Conservation (phyloP, 2,113 vertebrate genomes). For the Saccopteryx leptura region DNA sequence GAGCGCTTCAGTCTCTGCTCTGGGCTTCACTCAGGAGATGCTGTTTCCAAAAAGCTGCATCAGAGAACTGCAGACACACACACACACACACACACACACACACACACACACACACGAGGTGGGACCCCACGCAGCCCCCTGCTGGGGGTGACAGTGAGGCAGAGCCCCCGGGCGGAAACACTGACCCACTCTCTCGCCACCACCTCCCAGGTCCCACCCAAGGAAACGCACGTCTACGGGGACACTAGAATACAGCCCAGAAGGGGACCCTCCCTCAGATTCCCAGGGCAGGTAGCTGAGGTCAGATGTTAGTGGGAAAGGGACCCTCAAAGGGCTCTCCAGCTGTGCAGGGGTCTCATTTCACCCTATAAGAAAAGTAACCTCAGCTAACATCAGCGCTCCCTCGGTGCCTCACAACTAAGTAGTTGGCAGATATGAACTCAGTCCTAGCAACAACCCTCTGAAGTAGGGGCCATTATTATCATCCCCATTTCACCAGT, state of each 20-base stretch:
- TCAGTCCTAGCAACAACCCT: not conserved
- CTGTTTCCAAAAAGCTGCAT: not conserved
- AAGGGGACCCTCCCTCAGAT: not conserved
- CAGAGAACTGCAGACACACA: not conserved
- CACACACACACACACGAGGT: too few species aligned
- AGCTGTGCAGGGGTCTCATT: not conserved
- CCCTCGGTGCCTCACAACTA: not conserved
- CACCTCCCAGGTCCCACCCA: too few species aligned
- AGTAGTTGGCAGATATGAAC: not conserved
- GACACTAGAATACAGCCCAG: not conserved
- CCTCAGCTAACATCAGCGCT: rapidly evolving
- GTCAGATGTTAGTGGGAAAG: not conserved
- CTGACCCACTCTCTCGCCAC: not conserved
- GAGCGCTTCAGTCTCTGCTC: not conserved
- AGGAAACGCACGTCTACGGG: not conserved
- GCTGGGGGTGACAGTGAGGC: not conserved
- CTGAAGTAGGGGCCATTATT: not conserved
- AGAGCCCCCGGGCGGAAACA: not conserved
- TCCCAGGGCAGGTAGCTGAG: not conserved
- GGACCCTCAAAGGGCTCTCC: not conserved
- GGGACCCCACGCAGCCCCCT: not conserved
- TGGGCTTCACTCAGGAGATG: not conserved
- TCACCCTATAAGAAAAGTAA: rapidly evolving
- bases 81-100: too few species aligned
- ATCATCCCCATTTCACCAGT: not conserved